Percentiles rank a stretch among this genome's conserved stretches.
phyloP scores from a whole-genome alignment of 2,797 vertebrate genomes.

The Siniperca scherzeri region DNA sequence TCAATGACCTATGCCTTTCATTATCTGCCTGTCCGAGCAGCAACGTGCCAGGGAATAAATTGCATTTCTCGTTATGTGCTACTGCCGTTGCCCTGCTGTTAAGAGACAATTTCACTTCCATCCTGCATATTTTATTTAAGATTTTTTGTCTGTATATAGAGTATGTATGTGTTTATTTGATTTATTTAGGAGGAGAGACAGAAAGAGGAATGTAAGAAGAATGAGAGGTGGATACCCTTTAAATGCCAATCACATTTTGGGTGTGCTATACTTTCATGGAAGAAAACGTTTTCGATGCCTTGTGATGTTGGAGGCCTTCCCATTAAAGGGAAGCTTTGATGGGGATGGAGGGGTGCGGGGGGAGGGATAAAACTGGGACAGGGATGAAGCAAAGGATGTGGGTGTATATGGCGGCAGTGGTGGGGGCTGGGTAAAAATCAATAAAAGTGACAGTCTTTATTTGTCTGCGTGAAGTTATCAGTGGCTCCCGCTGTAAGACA shows the following conservation, averaged over 20 bases:
- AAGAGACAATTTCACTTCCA: slow-evolving; percentile 81
- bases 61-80: slow-evolving; percentile 96
- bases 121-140: slow-evolving; percentile 75
- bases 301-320: slow-evolving; percentile 61
- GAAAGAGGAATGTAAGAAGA: slow-evolving; percentile 27
- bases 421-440: slow-evolving; percentile 75
- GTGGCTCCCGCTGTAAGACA: slow-evolving; percentile 84
- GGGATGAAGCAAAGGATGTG: slow-evolving; percentile 59
- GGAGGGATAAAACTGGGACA: slow-evolving; percentile 65
- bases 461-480: slow-evolving; percentile 90
- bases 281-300: slow-evolving; percentile 50
- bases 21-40: slow-evolving; percentile 97
- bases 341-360: slow-evolving; percentile 35
- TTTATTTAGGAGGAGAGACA: slow-evolving; percentile 47
- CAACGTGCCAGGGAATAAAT: slow-evolving; percentile 98
- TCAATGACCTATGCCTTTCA: slow-evolving; percentile 99
- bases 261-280: slow-evolving; percentile 36
- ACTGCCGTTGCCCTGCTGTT: slow-evolving; percentile 71
- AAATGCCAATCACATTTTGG: slow-evolving; percentile 68
- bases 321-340: slow-evolving; percentile 68
- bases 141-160: slow-evolving; percentile 49
- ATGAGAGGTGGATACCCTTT: slow-evolving; percentile 34
- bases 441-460: slow-evolving; percentile 88
- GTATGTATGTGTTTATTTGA: slow-evolving; percentile 34
- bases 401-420: slow-evolving; percentile 51